Conservation (phyloP, 2,797 vertebrate genomes). For the Percopsis omiscomaycus region DNA sequence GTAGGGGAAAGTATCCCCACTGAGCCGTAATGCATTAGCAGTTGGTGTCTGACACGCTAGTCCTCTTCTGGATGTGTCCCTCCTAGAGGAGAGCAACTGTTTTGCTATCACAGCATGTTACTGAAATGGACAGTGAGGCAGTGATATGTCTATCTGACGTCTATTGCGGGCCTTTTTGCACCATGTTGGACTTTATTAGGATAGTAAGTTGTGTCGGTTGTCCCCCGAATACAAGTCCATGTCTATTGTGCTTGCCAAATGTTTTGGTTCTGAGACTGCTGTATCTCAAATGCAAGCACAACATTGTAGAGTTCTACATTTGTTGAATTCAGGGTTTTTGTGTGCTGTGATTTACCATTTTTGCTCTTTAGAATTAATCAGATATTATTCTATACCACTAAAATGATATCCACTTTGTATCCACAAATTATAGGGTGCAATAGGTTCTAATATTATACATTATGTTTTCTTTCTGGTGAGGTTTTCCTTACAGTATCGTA, state of each 20-base stretch:
- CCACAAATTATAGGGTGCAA: too few species aligned
- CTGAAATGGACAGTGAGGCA: background rate
- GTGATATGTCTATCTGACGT: background rate
- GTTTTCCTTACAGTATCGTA: conserved; percentile 21
- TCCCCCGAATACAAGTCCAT: too few species aligned
- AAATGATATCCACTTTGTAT: too few species aligned
- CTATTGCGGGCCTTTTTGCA: background rate
- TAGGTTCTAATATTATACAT: too few species aligned
- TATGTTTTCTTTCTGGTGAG: conserved; percentile 1
- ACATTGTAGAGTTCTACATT: background rate
- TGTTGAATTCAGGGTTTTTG: background rate
- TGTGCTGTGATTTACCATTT: background rate
- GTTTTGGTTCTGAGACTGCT: conserved; percentile 1
- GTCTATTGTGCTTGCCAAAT: too few species aligned
- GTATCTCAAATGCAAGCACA: background rate
- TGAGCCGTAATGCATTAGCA: conserved; percentile 24
- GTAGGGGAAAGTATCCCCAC: conserved; percentile 29
- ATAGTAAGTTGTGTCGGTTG: too few species aligned
- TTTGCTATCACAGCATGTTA: background rate
- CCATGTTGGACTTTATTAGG: background rate
- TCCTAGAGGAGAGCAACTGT: conserved; percentile 1
- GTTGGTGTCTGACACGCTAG: conserved; percentile 1
- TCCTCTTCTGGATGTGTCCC: background rate
- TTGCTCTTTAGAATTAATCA: background rate
- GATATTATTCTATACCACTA: too few species aligned